phyloP scores from a whole-genome alignment of 2,888 invertebrate genomes.

The Scaptomyza cyrtandrae region DNA sequence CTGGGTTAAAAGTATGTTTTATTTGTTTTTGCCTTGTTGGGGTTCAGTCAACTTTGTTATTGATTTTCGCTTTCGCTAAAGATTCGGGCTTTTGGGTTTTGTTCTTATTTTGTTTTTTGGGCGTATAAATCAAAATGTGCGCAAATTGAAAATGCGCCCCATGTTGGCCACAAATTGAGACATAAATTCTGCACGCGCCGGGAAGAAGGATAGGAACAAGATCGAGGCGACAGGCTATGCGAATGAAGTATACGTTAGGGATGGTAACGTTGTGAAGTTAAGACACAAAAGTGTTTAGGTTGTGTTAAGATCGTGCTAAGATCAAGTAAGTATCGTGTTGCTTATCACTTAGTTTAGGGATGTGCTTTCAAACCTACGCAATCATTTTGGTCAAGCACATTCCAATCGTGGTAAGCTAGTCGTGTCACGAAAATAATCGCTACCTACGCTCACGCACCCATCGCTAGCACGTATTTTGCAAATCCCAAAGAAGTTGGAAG shows the following conservation, averaged over 20 bases:
- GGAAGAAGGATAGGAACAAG: conserved; percentile 27
- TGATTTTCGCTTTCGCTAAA: conserved; percentile 58
- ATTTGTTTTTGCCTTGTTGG: not conserved
- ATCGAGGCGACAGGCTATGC: conserved; percentile 26
- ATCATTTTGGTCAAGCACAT: too few species aligned
- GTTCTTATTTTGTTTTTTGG: conserved; percentile 47
- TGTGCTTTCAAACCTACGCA: too few species aligned
- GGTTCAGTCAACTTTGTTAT: conserved; percentile 68
- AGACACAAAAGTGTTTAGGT: not conserved
- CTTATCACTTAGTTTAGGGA: too few species aligned
- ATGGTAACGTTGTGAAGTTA: not conserved
- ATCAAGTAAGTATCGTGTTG: not conserved
- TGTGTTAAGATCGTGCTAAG: not conserved
- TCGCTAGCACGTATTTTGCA: conserved; percentile 1
- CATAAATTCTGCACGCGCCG: conserved; percentile 82
- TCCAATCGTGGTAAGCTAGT: too few species aligned
- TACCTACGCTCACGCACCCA: conserved; percentile 3
- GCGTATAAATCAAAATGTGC: conserved; percentile 80
- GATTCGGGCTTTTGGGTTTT: conserved; percentile 27
- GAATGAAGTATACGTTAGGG: not conserved
- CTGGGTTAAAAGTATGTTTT: conserved; percentile 1
- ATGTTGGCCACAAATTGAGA: conserved; percentile 83
- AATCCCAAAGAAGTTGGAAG: conserved; percentile 16
- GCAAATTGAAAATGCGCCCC: conserved; percentile 82
- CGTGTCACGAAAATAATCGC: too few species aligned